phyloP scores from a whole-genome alignment of 2,113 vertebrate species.

The Indicator maculatus region DNA sequence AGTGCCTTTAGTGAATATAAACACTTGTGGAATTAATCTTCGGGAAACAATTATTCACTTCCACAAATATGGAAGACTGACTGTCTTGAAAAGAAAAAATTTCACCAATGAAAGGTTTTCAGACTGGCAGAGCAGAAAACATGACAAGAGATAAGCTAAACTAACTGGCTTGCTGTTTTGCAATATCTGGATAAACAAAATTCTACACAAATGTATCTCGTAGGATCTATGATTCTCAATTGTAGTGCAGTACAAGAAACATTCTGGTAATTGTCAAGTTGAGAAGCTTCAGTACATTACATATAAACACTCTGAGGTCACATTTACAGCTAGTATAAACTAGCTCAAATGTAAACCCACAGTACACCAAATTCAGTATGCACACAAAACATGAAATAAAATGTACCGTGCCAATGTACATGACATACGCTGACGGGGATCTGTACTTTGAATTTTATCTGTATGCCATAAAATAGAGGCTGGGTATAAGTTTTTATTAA shows the following conservation, averaged over 20 bases:
- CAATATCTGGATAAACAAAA: neutral
- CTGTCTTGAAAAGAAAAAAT: neutral
- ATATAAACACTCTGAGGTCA: neutral
- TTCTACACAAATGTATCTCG: neutral
- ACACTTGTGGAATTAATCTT: neutral
- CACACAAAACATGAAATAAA: neutral
- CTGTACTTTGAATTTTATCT: neutral
- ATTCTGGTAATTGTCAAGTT: neutral
- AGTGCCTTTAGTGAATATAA: neutral
- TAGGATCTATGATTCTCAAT: neutral
- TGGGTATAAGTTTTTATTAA: neutral
- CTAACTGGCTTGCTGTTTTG: neutral
- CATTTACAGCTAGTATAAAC: conserved; percentile 14
- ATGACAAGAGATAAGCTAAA: neutral
- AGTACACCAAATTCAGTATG: accelerated
- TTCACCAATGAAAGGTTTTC: neutral
- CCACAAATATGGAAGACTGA: neutral
- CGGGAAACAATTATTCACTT: neutral
- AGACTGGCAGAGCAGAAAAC: neutral
- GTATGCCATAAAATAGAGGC: neutral
- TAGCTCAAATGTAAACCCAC: neutral
- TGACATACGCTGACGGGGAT: neutral
- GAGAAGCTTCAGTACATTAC: neutral
- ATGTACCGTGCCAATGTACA: neutral
- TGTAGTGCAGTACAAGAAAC: neutral